Conservation (phyloP, 2,113 vertebrate species). For the Empidonax traillii region DNA sequence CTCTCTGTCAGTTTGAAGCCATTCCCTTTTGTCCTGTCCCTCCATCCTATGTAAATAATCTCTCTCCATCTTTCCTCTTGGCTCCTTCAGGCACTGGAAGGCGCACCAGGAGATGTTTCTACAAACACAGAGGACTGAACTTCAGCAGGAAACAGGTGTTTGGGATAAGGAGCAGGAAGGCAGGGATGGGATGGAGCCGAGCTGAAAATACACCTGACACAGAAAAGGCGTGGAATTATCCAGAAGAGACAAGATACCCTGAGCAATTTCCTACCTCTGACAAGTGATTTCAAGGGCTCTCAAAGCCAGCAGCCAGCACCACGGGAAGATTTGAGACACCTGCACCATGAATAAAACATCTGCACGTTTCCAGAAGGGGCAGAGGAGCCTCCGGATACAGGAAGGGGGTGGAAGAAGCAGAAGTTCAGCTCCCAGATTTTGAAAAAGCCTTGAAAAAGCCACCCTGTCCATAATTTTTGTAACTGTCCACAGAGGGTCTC, state of each 20-base stretch:
- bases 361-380: not conserved
- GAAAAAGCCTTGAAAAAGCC: not conserved
- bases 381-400: not conserved
- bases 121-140: too few relatives aligned
- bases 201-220: not conserved
- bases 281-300: not conserved
- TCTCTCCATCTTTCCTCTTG: not conserved
- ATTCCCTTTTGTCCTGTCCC: not conserved
- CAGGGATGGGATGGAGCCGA: not conserved
- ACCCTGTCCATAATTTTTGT: not conserved
- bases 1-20: not conserved
- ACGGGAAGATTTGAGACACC: not conserved
- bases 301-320: not conserved
- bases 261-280: not conserved
- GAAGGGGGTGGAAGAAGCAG: not conserved
- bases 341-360: not conserved
- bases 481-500: not conserved
- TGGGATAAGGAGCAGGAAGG: not conserved
- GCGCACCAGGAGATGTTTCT: not conserved
- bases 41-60: not conserved
- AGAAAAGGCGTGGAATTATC: not conserved
- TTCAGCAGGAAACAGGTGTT: fast-evolving
- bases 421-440: not conserved
- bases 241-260: not conserved
- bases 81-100: not conserved